Evolutionary conservation across 1,140 invertebrate genomes (phyloP).

Genomic region (Procambarus virginalis): DNA sequence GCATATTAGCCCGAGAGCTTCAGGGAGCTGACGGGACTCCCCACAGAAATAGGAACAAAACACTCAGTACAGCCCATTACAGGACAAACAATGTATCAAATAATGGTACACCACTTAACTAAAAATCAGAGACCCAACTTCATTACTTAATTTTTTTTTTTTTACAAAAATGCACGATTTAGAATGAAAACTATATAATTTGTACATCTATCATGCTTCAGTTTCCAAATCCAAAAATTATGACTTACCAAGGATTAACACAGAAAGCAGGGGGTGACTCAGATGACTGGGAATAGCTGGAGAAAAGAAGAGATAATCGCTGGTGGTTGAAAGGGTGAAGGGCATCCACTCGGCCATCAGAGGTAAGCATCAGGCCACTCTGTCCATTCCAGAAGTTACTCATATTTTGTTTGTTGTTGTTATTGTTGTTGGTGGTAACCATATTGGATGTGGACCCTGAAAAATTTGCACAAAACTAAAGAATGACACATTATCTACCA

Average conservation of each 20-base stretch:
- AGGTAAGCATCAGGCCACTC: conserved; percentile 47
- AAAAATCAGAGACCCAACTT: too few relatives aligned
- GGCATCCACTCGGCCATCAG: conserved; percentile 80
- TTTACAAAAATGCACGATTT: too few relatives aligned
- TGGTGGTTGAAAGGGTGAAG: conserved; percentile 92
- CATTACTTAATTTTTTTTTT: too few relatives aligned
- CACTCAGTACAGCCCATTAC: too few relatives aligned
- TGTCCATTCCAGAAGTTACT: conserved; percentile 55
- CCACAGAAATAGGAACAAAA: too few relatives aligned
- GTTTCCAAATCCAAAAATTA: not conserved
- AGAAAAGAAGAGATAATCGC: conserved; percentile 90
- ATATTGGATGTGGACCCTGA: not conserved
- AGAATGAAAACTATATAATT: too few relatives aligned
- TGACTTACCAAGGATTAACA: conserved; percentile 87
- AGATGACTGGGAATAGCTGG: conserved; percentile 89
- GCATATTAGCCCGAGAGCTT: too few relatives aligned
- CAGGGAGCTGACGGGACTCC: too few relatives aligned
- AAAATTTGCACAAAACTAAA: not conserved
- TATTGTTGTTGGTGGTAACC: not conserved
- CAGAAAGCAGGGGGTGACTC: conserved; percentile 87
- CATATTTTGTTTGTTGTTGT: not conserved
- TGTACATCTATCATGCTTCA: too few relatives aligned
- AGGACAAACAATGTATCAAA: too few relatives aligned
- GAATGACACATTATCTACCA: not conserved
- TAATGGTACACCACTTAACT: too few relatives aligned